Percentiles rank a stretch among this genome's conserved stretches.
Evolutionary conservation across 1,140 invertebrate genomes (phyloP).

Genomic region (Saxidomus purpurata): DNA sequence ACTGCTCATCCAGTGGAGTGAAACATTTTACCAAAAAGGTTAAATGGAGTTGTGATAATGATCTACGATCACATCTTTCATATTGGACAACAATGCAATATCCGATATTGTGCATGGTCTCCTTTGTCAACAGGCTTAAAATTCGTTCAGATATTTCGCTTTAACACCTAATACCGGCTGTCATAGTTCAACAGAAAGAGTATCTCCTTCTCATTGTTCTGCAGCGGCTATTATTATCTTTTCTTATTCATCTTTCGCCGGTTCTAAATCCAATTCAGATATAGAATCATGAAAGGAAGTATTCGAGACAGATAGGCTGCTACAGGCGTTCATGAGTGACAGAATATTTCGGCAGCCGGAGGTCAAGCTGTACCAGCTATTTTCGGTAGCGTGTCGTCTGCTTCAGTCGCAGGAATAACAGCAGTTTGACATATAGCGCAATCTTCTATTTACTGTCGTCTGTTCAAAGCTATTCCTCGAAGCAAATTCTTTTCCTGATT

Average conservation of each 20-base stretch:
- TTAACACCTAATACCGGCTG: neutral
- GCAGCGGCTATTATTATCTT: neutral
- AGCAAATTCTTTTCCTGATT: too few relatives aligned
- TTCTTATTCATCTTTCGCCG: neutral
- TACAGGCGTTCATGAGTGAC: neutral
- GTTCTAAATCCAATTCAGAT: neutral
- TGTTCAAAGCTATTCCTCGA: too few relatives aligned
- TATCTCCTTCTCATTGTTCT: neutral
- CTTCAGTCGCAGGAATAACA: too few relatives aligned
- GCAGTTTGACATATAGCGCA: too few relatives aligned
- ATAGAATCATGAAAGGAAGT: neutral
- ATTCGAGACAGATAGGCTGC: neutral
- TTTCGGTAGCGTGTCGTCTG: neutral
- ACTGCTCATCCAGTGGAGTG: neutral
- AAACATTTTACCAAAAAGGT: conserved; percentile 1
- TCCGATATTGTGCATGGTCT: conserved; percentile 32
- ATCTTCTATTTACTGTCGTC: too few relatives aligned
- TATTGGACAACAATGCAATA: neutral
- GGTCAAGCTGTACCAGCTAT: neutral
- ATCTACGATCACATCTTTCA: neutral
- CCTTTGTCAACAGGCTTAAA: neutral
- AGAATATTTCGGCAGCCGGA: too few relatives aligned
- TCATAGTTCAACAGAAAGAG: neutral
- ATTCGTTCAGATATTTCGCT: neutral
- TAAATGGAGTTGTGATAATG: conserved; percentile 48